These are phyloP conservation scores for Grammomys surdaster DNA, from an alignment of 2,113 vertebrate genomes.

Conservation along the genomic window DNA sequence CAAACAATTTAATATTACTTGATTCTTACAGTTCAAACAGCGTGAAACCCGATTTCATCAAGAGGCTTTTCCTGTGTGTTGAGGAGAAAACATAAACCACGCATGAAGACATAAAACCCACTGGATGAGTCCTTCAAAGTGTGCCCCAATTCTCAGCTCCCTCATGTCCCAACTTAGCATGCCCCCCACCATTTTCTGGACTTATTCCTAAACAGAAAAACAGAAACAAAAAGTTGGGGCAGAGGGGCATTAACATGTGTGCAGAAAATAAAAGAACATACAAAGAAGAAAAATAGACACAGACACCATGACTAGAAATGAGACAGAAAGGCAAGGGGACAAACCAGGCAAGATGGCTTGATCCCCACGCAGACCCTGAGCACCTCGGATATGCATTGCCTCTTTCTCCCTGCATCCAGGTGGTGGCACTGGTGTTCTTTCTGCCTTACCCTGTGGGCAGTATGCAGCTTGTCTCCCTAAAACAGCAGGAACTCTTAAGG, in stretches of 20 bases:
- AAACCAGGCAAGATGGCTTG: not conserved
- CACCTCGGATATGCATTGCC: not conserved
- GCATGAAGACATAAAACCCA: accelerated
- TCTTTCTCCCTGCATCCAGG: constrained; percentile 79
- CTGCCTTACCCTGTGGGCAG: constrained; percentile 64
- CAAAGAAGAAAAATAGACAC: not conserved
- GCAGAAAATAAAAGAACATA: not conserved
- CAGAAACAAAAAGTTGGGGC: not conserved
- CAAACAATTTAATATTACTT: not conserved
- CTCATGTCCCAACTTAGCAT: not conserved
- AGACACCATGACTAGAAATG: not conserved
- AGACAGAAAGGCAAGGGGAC: not conserved
- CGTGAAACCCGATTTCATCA: not conserved
- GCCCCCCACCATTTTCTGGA: not conserved
- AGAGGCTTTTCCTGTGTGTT: not conserved
- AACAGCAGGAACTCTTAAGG: not conserved
- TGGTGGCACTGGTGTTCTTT: constrained; percentile 82
- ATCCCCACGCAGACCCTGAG: not conserved
- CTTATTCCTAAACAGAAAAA: not conserved
- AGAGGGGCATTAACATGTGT: not conserved
- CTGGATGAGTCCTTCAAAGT: not conserved
- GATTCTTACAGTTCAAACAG: not conserved
- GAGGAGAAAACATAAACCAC: not conserved
- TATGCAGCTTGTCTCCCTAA: constrained; percentile 40
- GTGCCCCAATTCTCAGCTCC: not conserved